Evolutionary conservation across 1,140 invertebrate species (phyloP), one percentile per base, ranked within the genome.

Genomic region (Papilio glaucus): DNA sequence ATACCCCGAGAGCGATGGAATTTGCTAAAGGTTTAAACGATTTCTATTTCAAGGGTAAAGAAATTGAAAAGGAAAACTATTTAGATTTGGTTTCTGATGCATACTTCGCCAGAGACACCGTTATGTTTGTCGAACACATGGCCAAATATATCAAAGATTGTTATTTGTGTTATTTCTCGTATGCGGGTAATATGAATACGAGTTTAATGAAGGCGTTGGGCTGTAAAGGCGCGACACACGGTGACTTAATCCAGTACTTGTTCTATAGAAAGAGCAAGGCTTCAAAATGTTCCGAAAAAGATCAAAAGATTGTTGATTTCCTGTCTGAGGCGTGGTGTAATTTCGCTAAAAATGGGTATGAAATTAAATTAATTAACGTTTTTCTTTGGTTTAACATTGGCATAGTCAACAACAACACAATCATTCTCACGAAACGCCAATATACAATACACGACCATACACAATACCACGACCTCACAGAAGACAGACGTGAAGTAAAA

Each of bases 261-360:
- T 96, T 95, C 71, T 93, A 93, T 83, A 85, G 94, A 65, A 87
- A 92, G 3, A 84, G 53, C 38, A 90, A 93, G 71, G 82, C 88
- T 9, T 79, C 88, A 13, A 81, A 80, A 53, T 84, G 82, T 24
- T 77, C 61, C 4, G 84, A 88, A 1, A 87, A 83, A 37, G 82
- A 91, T 72, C 79, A 85, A 57, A 76, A 78, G 37, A 80, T 91
- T 18, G 73, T 84, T 6, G 57, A 80, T 53, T 77, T 76, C n/a
- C 85, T 97, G 75, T 94, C 94, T 0, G 91, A 88, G n/a, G 77
- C 95, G 8, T 96, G 96, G 95, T 93, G 94, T 3, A 96, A 96
- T 86, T 97, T 97, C 79, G 96, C 96, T 0, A 94, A 91, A 81
- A 93, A 89, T 67, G 95, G 95, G 96, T 96, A 87, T 93, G 93